Evolutionary conservation across 2,888 invertebrate genomes (phyloP).

Genomic region (Rhaphigaster nebulosa): DNA sequence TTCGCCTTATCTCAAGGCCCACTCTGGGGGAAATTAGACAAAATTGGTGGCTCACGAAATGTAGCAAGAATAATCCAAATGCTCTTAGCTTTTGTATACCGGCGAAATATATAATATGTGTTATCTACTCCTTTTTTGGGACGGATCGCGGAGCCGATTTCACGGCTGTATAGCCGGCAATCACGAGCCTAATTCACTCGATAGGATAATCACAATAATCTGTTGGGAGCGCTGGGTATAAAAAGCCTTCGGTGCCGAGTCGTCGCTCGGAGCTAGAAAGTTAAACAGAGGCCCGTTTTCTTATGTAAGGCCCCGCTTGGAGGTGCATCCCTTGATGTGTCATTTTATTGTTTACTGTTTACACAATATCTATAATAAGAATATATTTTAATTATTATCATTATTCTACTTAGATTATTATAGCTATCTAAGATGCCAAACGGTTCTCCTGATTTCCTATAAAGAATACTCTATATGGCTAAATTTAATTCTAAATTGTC

Average conservation of each 20-base stretch:
- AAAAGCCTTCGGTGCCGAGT: slow-evolving; percentile 40
- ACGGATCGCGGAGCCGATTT: slow-evolving; percentile 37
- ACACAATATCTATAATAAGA: too few relatives aligned
- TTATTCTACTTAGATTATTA: too few relatives aligned
- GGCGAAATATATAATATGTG: slow-evolving; percentile 45
- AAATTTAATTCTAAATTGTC: too few relatives aligned
- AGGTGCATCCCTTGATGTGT: slow-evolving; percentile 18
- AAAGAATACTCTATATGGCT: too few relatives aligned
- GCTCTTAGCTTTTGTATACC: slow-evolving; percentile 36
- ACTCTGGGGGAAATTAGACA: neutral
- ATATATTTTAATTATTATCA: too few relatives aligned
- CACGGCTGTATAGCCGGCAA: slow-evolving; percentile 48
- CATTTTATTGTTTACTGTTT: neutral
- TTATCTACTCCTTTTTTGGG: slow-evolving; percentile 41
- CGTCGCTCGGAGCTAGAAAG: slow-evolving; percentile 55
- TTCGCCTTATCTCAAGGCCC: slow-evolving; percentile 32
- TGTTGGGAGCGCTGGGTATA: neutral
- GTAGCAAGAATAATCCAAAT: slow-evolving; percentile 47
- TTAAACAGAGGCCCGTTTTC: slow-evolving; percentile 42
- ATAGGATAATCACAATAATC: slow-evolving; percentile 56
- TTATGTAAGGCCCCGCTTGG: neutral
- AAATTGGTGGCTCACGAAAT: slow-evolving; percentile 46
- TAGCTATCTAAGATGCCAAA: too few relatives aligned
- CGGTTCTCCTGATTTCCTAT: too few relatives aligned
- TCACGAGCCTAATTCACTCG: slow-evolving; percentile 49